Base-by-base conservation (phyloP, 2,797 vertebrate species). In the Synaphobranchus kaupii region DNA sequence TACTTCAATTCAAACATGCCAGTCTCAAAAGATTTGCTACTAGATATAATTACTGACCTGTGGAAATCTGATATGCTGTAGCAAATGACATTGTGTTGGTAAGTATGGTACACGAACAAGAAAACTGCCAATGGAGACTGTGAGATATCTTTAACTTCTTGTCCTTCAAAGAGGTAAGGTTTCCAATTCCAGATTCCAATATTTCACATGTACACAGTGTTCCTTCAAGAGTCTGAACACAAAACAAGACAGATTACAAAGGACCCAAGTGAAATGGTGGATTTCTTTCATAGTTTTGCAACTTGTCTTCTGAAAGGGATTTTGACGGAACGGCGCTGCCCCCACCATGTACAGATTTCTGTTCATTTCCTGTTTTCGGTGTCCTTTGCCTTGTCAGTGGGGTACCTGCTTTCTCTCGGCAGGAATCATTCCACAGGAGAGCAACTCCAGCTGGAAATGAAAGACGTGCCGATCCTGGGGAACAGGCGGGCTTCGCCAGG, bases 291-390 rank as follows among this genome's bases (percentile, higher is more conserved):
- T 90, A 8, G 56, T 90, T 92, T 89, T 90, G 86, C 90, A 89
- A 85, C 91, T 92, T 88, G 88, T 89, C 86, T 87, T 84, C 13
- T 85, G 89, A 89, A 90, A 93, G 68, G 88, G 92, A 95, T 90
- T 89, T 93, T 94, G 83, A 88, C 90, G 92, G 89, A 91, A 92
- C 92, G 89, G 92, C 93, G 90, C 92, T 88, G 90, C 89, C 54
- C 82, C 86, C 86, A 84, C 85, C 31, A 20, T 87, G 88, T 90
- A 88, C 86, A 86, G 89, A 86, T 90, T 88, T 76, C 87, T 15
- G 84, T 87, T 54, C 85, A 44, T 0, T 73, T 90, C 86, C 63
- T 87, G 89, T 87, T 80, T 85, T 63, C 84, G 60, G 89, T 90
- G 90, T 88, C 52, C 83, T 78, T 85, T 78, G 66, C 34, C 54